phyloP scores from a whole-genome alignment of 2,888 invertebrate species.

The Papilio gigon region DNA sequence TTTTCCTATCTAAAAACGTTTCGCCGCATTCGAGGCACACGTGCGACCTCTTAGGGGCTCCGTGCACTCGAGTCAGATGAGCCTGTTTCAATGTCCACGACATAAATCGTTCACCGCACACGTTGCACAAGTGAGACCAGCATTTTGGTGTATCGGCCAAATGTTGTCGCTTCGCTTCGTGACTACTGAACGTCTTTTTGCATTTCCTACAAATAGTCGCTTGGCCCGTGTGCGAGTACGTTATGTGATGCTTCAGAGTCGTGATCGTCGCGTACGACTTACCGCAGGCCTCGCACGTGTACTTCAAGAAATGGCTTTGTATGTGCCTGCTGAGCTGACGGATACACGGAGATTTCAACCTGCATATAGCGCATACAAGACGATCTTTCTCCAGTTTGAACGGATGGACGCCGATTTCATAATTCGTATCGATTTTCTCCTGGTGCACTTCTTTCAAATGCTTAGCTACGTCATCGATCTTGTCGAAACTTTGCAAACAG shows the following conservation, averaged over 20 bases:
- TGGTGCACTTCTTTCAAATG: slow-evolving; percentile 63
- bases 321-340: slow-evolving; percentile 70
- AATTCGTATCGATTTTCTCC: slow-evolving; percentile 56
- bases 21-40: slow-evolving; percentile 66
- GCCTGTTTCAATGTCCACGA: slow-evolving; percentile 63
- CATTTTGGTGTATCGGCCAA: slow-evolving; percentile 59
- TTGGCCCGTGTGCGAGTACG: slow-evolving; percentile 61
- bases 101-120: slow-evolving; percentile 68
- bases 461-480: slow-evolving; percentile 59
- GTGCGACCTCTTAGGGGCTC: slow-evolving; percentile 58
- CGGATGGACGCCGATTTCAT: slow-evolving; percentile 66
- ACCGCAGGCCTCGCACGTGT: slow-evolving; percentile 73
- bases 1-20: slow-evolving; percentile 61
- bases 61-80: slow-evolving; percentile 63
- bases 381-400: slow-evolving; percentile 66
- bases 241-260: slow-evolving; percentile 64
- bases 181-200: slow-evolving; percentile 60
- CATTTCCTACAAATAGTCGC: slow-evolving; percentile 69
- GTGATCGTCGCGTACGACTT: slow-evolving; percentile 70
- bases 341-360: slow-evolving; percentile 59
- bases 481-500: slow-evolving; percentile 56
- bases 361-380: slow-evolving; percentile 65
- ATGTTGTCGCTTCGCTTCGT: slow-evolving; percentile 65
- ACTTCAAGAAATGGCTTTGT: slow-evolving; percentile 67
- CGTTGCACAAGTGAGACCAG: slow-evolving; percentile 67